Base-by-base conservation (phyloP, 2,888 invertebrate genomes). In the Nomada ferruginata region DNA sequence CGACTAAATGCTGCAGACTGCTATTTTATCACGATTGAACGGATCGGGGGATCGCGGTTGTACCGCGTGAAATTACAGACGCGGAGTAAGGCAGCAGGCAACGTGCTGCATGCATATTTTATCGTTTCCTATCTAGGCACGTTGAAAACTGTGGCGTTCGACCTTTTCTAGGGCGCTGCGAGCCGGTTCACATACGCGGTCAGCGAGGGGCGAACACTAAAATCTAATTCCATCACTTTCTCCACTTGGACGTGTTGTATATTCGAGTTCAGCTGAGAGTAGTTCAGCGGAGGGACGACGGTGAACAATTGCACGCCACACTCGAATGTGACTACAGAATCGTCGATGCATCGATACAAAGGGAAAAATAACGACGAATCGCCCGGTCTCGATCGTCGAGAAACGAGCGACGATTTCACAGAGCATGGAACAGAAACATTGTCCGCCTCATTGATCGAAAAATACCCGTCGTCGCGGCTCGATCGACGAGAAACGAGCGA, bases 401-500 rank as follows among this genome's bases (percentile, higher is more conserved):
- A 44, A 20, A 44, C 50, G 50, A n/a, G 44, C 44, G 15, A 26
- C 26, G 63, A 44, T 73, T 44, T 36, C 42, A 23, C 23, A 9
- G 72, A 50, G 13, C 20, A 59, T 42, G 18, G 47, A 23, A 60
- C 55, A 42, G 20, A 20, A 64, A 71, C 64, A 71, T 71, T 59
- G 63, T 71, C 57, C 57, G 23, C 50, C 71, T 71, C 57, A 52
- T 70, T 69, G 50, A 60, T 59, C 52, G 64, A 76, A 42, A 79
- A 77, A 70, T 79, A 52, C 18, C 20, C 44, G 57, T 18, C 26
- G 70, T 65, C 57, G 79, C 42, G 29, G 23, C n/a, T 29, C 64
- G 23, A 70, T 69, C 44, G 72, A 71, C 57, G 55, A 15, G 69
- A 60, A 64, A 84, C 75, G 59, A 71, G 29, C 60, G 44, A 36